Conservation (phyloP, 1,140 invertebrate genomes). For the Platyura marginata region DNA sequence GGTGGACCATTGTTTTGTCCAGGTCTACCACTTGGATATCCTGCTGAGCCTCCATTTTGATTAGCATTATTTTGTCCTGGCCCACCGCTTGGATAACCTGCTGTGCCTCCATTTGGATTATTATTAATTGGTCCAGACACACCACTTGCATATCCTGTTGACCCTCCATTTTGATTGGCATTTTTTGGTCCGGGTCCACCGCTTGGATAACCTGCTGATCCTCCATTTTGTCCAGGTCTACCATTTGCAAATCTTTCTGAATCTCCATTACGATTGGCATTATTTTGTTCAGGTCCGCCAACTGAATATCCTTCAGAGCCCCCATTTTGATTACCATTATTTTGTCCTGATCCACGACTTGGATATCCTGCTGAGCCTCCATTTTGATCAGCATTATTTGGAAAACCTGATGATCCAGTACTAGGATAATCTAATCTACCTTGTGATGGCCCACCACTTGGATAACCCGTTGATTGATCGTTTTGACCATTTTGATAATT, state of each 20-base stretch:
- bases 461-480: too few species aligned
- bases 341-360: background rate
- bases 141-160: background rate
- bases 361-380: constrained; percentile 1
- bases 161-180: constrained; percentile 7
- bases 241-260: background rate
- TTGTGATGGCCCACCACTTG: constrained; percentile 13
- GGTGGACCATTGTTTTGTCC: background rate
- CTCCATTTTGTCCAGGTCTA: constrained; percentile 5
- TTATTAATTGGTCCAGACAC: background rate
- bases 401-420: constrained; percentile 2
- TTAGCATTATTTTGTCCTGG: background rate
- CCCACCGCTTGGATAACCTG: background rate
- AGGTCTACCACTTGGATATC: constrained; percentile 1
- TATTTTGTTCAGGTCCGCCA: constrained; percentile 15
- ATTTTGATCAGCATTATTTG: constrained; percentile 6
- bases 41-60: background rate
- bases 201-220: constrained; percentile 12
- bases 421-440: too few species aligned
- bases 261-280: background rate
- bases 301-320: constrained; percentile 9
- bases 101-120: background rate
- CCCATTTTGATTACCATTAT: background rate
- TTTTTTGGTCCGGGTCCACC: constrained; percentile 5
- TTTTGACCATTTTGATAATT: too few species aligned